These are phyloP conservation scores for Lutjanus argentimaculatus DNA, from an alignment of 2,797 vertebrate genomes.

Conservation along the genomic window DNA sequence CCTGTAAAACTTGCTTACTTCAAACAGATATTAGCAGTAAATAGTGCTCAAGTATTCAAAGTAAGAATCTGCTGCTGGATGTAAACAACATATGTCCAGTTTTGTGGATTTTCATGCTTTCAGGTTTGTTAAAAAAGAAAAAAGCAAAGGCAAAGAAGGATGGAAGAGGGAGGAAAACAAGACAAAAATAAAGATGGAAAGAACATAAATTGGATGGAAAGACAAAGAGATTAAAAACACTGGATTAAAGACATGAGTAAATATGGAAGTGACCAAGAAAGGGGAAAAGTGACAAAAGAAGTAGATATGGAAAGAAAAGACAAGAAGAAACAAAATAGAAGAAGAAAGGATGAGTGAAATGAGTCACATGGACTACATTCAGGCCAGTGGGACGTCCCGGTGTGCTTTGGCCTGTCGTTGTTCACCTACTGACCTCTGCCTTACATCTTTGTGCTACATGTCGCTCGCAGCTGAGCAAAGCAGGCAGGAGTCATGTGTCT, in stretches of 20 bases:
- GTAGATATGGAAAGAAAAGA: neutral
- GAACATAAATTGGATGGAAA: neutral
- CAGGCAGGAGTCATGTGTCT: conserved; percentile 21
- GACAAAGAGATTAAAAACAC: neutral
- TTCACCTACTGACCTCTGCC: conserved; percentile 33
- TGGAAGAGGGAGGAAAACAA: too few species aligned
- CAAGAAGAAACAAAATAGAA: neutral
- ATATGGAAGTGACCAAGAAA: neutral
- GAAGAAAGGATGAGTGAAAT: conserved; percentile 8
- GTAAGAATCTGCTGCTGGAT: neutral
- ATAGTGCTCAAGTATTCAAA: neutral
- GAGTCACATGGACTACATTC: conserved; percentile 27
- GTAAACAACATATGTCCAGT: too few species aligned
- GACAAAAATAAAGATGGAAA: neutral
- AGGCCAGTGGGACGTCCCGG: conserved; percentile 32
- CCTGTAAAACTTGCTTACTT: neutral
- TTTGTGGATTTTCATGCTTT: neutral
- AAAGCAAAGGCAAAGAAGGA: too few species aligned
- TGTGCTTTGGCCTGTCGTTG: conserved; percentile 13
- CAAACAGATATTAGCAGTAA: neutral
- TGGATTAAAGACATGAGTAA: neutral
- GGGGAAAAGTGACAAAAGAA: neutral
- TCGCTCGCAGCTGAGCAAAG: conserved; percentile 38
- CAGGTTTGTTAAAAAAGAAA: neutral
- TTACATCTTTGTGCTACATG: conserved; percentile 44